Base-by-base conservation (phyloP, 1,140 invertebrate genomes). In the Littorina saxatilis region DNA sequence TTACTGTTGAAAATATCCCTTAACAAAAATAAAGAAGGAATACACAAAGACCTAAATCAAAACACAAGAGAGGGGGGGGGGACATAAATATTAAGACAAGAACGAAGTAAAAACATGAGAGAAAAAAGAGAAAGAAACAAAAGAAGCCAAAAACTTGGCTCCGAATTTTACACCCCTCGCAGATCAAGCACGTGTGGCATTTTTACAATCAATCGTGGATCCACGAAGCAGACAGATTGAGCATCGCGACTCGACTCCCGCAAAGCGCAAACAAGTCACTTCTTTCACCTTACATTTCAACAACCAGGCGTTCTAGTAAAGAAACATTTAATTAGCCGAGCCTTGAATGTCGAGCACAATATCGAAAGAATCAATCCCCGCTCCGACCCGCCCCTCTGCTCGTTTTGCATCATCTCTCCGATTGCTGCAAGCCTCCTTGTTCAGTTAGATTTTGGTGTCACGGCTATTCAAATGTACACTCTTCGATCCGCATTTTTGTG, bases 261-360 rank as follows among this genome's bases (percentile, higher is more conserved):
- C 58, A 13, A 20, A 61, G 55, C 76, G n/a, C 37, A 63, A 58
- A 78, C 58, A 78, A 63, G 58, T 78, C 66, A 9, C n/a, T 63
- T 63, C 76, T 43, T 61, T 78, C 55, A 32, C 35, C 13, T 40
- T 40, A 63, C 76, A 37, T 66, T 58, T 20, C 47, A 32, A 37
- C 52, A 2, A 11, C 74, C 27, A 1, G 13, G 5, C 76, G 23
- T 78, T 66, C 76, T 35, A 27, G 23, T 40, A n/a, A 43, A 78
- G 58, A n/a, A 78, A 78, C 76, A 78, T 78, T 78, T 78, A 63
- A 78, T 78, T 78, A 78, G 58, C 50, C 76, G 13, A 58, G 76
- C 76, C 76, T 39, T 78, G 55, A 78, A 27, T 78, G 76, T 78
- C 76, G 52, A 32, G n/a, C 76, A 29, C 55, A 78, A 78, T 78